These are phyloP conservation scores for Dolichoris vasculosae DNA, from an alignment of 1,140 invertebrate genomes.

Conservation along the genomic window DNA sequence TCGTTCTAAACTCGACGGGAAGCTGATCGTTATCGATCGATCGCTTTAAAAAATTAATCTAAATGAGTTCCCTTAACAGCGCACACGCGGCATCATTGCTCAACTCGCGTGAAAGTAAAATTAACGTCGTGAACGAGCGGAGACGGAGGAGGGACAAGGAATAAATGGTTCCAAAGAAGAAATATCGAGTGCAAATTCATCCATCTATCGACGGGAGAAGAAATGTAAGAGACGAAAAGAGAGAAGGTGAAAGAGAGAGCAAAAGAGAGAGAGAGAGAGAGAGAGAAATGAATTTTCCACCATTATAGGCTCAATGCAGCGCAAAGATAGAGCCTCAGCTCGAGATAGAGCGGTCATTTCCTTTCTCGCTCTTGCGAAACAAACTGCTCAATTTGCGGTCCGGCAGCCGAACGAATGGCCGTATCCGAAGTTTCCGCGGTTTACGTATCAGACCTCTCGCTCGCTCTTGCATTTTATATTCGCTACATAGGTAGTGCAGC, in stretches of 20 bases:
- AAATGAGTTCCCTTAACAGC: background rate
- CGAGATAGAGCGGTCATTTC: constrained; percentile 40
- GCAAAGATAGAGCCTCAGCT: background rate
- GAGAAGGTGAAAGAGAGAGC: background rate
- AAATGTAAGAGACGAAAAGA: too few relatives aligned
- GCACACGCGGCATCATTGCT: background rate
- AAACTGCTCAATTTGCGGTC: constrained; percentile 66
- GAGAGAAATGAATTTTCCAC: background rate
- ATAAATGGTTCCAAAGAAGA: background rate
- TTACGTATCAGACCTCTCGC: constrained; percentile 15
- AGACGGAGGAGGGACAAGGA: background rate
- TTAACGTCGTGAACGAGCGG: background rate
- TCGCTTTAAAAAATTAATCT: background rate
- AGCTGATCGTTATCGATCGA: background rate
- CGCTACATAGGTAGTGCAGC: background rate
- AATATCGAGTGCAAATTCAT: constrained; percentile 17
- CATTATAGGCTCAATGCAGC: background rate
- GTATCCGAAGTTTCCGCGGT: constrained; percentile 51
- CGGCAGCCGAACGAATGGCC: constrained; percentile 60
- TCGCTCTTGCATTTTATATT: background rate
- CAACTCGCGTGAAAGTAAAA: background rate
- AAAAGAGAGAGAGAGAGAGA: background rate
- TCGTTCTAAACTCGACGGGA: too few relatives aligned
- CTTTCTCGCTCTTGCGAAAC: constrained; percentile 56
- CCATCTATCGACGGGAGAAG: background rate